A percentile compares a stretch with the other conserved stretches of the same genome.
These are phyloP conservation scores for Isoperla grammatica DNA, from an alignment of 2,888 invertebrate genomes.

Conservation along the genomic window DNA sequence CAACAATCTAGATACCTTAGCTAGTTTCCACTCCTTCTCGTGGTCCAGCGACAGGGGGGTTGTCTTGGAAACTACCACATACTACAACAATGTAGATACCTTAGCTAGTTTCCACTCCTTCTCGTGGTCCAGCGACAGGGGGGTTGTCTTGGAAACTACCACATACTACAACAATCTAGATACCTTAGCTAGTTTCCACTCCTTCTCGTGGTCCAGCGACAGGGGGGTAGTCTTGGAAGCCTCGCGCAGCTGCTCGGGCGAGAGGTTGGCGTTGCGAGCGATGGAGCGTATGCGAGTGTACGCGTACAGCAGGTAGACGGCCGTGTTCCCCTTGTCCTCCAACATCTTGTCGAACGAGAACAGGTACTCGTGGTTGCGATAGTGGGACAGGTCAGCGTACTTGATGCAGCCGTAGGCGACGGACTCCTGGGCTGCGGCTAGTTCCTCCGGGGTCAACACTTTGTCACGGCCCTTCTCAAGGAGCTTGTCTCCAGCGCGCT, in stretches of 20 bases:
- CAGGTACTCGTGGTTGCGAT: conserved; percentile 88
- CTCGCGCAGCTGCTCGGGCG: conserved; percentile 54
- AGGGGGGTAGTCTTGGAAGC: conserved; percentile 56
- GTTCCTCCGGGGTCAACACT: conserved; percentile 72
- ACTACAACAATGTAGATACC: too few relatives aligned
- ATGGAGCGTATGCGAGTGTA: conserved; percentile 91
- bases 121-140: too few relatives aligned
- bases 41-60: too few relatives aligned
- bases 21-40: too few relatives aligned
- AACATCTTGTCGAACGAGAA: conserved; percentile 99
- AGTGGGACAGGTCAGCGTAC: conserved; percentile 94
- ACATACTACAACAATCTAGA: too few relatives aligned
- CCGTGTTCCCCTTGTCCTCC: conserved; percentile 98
- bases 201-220: conserved; percentile 80
- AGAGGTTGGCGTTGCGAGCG: conserved; percentile 68
- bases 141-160: too few relatives aligned
- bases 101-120: too few relatives aligned
- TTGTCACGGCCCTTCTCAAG: conserved; percentile 82
- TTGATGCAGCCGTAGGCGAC: conserved; percentile 98
- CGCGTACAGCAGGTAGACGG: conserved; percentile 93
- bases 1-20: too few relatives aligned
- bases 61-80: too few relatives aligned
- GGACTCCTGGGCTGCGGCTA: conserved; percentile 78
- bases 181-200: conserved; percentile 88
- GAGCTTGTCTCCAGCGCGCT: conserved; percentile 74